Evolutionary conservation across 2,888 invertebrate genomes (phyloP).

Genomic region (Lithophane semibrunnea): DNA sequence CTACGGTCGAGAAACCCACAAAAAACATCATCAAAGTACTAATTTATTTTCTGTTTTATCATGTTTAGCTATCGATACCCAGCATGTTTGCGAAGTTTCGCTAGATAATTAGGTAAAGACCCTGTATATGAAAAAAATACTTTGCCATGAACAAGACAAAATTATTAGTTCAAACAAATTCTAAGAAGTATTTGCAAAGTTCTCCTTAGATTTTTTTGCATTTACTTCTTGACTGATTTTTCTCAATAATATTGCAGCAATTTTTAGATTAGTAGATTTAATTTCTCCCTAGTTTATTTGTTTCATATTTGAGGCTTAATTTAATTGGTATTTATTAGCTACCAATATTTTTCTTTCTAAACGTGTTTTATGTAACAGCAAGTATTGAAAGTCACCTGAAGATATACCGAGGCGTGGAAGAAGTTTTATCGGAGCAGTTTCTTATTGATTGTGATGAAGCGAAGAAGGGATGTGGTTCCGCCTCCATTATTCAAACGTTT

Average conservation of each 20-base stretch:
- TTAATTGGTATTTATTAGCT: not conserved
- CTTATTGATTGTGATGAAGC: slow-evolving; percentile 65
- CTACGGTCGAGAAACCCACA: no score
- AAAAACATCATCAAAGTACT: no score
- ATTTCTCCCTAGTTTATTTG: not conserved
- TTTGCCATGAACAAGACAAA: not conserved
- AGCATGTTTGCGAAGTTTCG: no score
- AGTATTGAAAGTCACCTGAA: slow-evolving; percentile 67
- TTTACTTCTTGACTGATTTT: not conserved
- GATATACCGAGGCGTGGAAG: slow-evolving; percentile 46
- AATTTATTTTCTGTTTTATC: no score
- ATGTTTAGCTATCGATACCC: no score
- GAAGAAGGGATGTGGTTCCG: slow-evolving; percentile 47
- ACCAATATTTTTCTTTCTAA: not conserved
- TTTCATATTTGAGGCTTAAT: not conserved
- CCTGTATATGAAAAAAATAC: not conserved
- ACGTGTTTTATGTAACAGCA: slow-evolving; percentile 45
- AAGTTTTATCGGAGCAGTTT: slow-evolving; percentile 68
- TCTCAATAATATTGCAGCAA: not conserved
- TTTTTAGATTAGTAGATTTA: not conserved
- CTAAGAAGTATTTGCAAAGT: not conserved
- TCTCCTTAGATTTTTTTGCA: not conserved
- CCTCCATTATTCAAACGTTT: slow-evolving; percentile 47
- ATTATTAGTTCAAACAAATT: not conserved
- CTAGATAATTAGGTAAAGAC: no score